These are phyloP conservation scores for Physeter macrocephalus DNA, from an alignment of 2,113 vertebrate genomes.

Conservation along the genomic window DNA sequence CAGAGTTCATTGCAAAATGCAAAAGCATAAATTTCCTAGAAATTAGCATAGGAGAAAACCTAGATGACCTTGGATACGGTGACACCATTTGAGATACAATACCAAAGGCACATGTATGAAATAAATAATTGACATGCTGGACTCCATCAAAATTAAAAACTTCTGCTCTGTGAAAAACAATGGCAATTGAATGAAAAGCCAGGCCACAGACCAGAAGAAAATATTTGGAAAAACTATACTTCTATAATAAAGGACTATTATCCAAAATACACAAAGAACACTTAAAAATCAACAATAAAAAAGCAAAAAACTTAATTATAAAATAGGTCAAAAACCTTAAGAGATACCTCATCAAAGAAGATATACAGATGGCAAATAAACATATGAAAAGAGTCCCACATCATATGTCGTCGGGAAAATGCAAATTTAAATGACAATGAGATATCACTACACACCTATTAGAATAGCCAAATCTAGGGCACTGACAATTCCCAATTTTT, in stretches of 20 bases:
- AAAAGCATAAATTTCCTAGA: neutral
- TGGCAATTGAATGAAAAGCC: neutral
- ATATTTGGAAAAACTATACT: neutral
- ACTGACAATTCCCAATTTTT: neutral
- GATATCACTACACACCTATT: neutral
- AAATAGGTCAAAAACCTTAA: neutral
- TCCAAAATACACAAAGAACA: neutral
- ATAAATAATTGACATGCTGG: neutral
- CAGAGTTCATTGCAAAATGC: neutral
- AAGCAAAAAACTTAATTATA: neutral
- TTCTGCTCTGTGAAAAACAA: neutral
- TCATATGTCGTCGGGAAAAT: neutral
- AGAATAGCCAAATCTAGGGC: neutral
- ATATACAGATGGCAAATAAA: neutral
- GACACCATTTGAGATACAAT: neutral
- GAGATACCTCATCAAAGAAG: neutral
- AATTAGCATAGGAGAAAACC: neutral
- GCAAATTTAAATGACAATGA: neutral
- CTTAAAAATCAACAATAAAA: neutral
- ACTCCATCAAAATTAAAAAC: neutral
- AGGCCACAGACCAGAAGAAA: neutral
- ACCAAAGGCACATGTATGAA: neutral
- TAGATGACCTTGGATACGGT: neutral
- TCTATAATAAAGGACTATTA: neutral
- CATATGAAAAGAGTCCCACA: neutral